Conservation (phyloP, 2,888 invertebrate genomes). For the Lithosia quadra region DNA sequence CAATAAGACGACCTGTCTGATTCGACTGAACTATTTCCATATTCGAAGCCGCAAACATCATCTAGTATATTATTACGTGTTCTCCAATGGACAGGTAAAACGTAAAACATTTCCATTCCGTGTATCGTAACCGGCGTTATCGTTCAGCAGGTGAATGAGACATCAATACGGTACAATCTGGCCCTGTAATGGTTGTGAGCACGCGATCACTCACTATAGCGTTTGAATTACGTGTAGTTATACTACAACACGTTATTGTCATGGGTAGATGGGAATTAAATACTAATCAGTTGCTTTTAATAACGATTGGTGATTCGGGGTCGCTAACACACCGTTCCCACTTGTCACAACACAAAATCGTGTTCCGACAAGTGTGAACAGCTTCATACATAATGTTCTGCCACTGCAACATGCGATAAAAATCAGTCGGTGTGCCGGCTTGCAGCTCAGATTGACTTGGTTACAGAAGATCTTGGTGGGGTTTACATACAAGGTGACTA, state of each 20-base stretch:
- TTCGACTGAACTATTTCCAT: background rate
- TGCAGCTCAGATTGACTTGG: no score
- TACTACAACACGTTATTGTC: conserved; percentile 13
- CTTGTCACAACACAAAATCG: no score
- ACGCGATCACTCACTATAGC: conserved; percentile 46
- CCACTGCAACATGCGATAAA: no score
- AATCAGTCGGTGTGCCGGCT: no score
- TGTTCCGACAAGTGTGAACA: no score
- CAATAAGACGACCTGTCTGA: background rate
- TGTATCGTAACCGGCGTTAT: conserved; percentile 20
- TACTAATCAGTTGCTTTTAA: conserved; percentile 8
- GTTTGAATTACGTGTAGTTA: conserved; percentile 8
- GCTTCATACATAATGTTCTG: no score
- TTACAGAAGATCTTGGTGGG: no score
- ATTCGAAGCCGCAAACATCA: background rate
- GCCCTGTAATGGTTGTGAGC: conserved; percentile 47
- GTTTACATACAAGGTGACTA: no score
- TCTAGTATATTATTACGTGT: background rate
- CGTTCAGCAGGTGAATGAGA: conserved; percentile 48
- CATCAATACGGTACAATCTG: conserved; percentile 52
- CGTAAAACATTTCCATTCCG: conserved; percentile 19
- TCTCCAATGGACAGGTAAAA: conserved; percentile 6
- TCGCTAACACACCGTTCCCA: no score
- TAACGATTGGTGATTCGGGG: background rate
- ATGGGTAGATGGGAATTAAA: conserved; percentile 15